phyloP scores from a whole-genome alignment of 2,113 vertebrate species.

The Mus spicilegus region DNA sequence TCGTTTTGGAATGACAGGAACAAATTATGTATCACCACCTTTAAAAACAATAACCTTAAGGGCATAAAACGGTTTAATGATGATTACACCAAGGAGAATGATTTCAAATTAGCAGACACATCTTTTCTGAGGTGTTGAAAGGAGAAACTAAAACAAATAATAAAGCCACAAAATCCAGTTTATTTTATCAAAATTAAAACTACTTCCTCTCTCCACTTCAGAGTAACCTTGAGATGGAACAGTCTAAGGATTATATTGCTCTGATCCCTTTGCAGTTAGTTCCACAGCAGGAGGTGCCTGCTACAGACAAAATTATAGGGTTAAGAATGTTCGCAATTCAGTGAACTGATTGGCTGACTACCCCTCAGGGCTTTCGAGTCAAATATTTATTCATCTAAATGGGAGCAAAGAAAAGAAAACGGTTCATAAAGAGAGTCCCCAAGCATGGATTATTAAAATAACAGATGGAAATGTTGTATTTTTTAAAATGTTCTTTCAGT shows the following conservation, averaged over 20 bases:
- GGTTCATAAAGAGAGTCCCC: slow-evolving; percentile 81
- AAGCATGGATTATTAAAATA: slow-evolving; percentile 85
- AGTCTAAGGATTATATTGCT: slow-evolving; percentile 64
- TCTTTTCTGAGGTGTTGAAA: slow-evolving; percentile 79
- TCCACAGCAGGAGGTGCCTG: slow-evolving; percentile 72
- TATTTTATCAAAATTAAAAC: slow-evolving; percentile 78
- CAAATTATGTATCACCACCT: slow-evolving; percentile 12
- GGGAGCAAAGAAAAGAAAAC: slow-evolving; percentile 83
- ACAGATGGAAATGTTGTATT: slow-evolving; percentile 89
- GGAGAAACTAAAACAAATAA: slow-evolving; percentile 82
- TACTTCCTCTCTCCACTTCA: slow-evolving; percentile 73
- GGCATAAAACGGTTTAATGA: background rate
- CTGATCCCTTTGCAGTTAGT: slow-evolving; percentile 71
- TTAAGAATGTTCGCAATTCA: slow-evolving; percentile 68
- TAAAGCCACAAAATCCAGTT: slow-evolving; percentile 75
- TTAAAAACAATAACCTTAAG: background rate
- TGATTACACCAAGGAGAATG: slow-evolving; percentile 20
- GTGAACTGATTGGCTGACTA: slow-evolving; percentile 74
- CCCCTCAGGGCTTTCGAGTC: slow-evolving; percentile 72
- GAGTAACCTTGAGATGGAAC: slow-evolving; percentile 52
- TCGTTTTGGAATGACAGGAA: slow-evolving; percentile 28
- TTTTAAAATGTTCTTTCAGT: slow-evolving; percentile 87
- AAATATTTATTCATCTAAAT: slow-evolving; percentile 80
- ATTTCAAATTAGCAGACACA: slow-evolving; percentile 65
- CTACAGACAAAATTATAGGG: slow-evolving; percentile 77